Conservation (phyloP, 1,140 invertebrate species). For the Chymomyza costata region DNA sequence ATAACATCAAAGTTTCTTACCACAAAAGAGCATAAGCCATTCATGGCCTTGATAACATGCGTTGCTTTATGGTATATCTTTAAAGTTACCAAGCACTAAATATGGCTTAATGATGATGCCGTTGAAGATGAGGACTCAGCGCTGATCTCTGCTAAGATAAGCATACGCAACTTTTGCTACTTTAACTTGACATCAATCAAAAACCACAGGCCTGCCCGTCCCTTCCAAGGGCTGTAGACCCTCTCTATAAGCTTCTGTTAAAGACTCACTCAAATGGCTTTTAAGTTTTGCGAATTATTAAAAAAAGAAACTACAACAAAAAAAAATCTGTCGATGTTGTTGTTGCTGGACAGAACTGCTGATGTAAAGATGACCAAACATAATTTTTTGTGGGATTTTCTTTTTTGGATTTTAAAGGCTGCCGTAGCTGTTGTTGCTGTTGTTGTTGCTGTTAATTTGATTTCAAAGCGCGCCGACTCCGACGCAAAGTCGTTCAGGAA, state of each 20-base stretch:
- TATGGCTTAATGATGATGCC: no score
- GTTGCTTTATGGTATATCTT: no score
- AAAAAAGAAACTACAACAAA: background rate
- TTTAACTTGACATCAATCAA: slow-evolving; percentile 64
- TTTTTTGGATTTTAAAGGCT: background rate
- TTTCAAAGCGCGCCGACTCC: slow-evolving; percentile 51
- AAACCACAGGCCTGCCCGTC: slow-evolving; percentile 14
- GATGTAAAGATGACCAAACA: slow-evolving; percentile 61
- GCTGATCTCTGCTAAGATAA: slow-evolving; percentile 43
- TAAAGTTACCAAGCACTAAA: no score
- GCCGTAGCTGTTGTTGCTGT: slow-evolving; percentile 3
- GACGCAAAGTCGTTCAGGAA: no score
- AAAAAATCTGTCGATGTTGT: background rate
- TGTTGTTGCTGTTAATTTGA: slow-evolving; percentile 20
- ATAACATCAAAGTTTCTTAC: no score
- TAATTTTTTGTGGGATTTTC: slow-evolving; percentile 48
- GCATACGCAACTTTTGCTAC: slow-evolving; percentile 46
- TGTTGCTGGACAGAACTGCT: slow-evolving; percentile 34
- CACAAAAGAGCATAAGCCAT: no score
- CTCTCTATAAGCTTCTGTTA: slow-evolving; percentile 64
- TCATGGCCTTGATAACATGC: no score
- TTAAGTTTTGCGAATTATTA: slow-evolving; percentile 51
- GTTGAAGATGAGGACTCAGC: slow-evolving; percentile 21
- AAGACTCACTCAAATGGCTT: slow-evolving; percentile 66
- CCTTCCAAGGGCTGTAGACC: no score